phyloP scores from a whole-genome alignment of 2,888 invertebrate genomes.

The Drosophila melanocephala region DNA sequence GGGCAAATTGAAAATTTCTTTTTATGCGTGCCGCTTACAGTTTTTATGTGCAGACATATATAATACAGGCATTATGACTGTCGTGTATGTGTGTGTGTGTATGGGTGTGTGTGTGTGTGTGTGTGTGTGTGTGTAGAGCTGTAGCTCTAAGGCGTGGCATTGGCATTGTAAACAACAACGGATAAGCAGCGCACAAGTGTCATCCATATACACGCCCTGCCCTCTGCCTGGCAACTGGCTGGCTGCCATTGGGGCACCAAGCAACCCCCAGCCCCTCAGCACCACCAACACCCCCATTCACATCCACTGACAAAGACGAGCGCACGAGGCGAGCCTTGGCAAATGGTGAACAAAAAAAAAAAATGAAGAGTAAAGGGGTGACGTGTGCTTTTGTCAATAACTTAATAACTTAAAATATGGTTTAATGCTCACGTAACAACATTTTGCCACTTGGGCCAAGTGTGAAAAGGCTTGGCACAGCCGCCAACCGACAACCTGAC shows the following conservation, averaged over 20 bases:
- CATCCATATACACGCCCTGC: constrained; percentile 60
- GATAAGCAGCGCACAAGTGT: constrained; percentile 78
- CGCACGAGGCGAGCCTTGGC: constrained; percentile 10
- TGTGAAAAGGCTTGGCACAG: constrained; percentile 55
- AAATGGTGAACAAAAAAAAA: not conserved
- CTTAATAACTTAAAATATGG: constrained; percentile 82
- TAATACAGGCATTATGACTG: constrained; percentile 58
- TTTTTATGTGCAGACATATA: constrained; percentile 73
- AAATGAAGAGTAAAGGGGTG: constrained; percentile 54
- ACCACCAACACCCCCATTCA: not conserved
- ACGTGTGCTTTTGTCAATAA: constrained; percentile 80
- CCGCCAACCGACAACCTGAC: constrained; percentile 8
- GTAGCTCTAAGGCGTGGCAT: constrained; percentile 69
- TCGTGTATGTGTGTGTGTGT: constrained; percentile 19
- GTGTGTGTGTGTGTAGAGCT: constrained; percentile 30
- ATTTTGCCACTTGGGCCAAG: constrained; percentile 78
- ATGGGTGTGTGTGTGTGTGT: constrained; percentile 32
- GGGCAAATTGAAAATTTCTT: constrained; percentile 71
- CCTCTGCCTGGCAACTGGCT: constrained; percentile 30
- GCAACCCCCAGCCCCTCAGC: not conserved
- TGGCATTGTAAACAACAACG: constrained; percentile 76
- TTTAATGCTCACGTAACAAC: constrained; percentile 80
- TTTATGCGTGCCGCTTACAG: constrained; percentile 72
- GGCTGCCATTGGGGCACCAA: constrained; percentile 8
- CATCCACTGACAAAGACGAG: not conserved